Percentiles rank a stretch among this genome's conserved stretches.
Evolutionary conservation across 2,797 vertebrate genomes (phyloP).

Genomic region (Paedocypris micromegethes): DNA sequence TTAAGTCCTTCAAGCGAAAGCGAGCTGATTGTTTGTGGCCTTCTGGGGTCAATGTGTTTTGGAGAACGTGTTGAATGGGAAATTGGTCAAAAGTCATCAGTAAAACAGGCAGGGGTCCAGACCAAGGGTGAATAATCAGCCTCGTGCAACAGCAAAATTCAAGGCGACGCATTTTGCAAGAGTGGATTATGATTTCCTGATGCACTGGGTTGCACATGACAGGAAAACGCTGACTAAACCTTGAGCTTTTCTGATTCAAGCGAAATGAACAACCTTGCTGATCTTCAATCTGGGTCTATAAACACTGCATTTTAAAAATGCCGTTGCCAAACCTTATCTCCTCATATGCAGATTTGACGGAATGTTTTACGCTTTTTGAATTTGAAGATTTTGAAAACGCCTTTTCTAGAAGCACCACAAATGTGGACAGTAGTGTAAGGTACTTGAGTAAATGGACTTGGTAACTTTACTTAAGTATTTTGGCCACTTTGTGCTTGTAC

Average conservation of each 20-base stretch:
- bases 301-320: conserved; percentile 10
- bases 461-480: too few relatives aligned
- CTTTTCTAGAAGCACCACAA: too few relatives aligned
- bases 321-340: conserved; percentile 6
- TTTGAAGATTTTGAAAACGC: too few relatives aligned
- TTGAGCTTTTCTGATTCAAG: conserved; percentile 8
- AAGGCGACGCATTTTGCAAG: neutral
- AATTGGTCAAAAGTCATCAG: conserved; percentile 1
- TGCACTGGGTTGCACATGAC: conserved; percentile 13
- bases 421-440: too few relatives aligned
- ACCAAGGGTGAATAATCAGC: conserved; percentile 7
- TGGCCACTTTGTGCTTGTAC: too few relatives aligned
- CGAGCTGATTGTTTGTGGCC: neutral
- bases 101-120: neutral
- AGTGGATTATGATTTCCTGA: conserved; percentile 8
- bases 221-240: conserved; percentile 26
- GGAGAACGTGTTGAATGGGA: conserved; percentile 1
- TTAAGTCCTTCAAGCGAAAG: neutral
- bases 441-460: too few relatives aligned
- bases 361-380: too few relatives aligned
- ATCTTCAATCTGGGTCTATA: conserved; percentile 17
- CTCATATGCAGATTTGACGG: neutral
- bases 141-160: conserved; percentile 7
- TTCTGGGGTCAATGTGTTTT: conserved; percentile 4
- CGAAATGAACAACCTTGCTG: conserved; percentile 17